Evolutionary conservation across 2,113 vertebrate genomes (phyloP).

Genomic region (Hirundichthys speculiger): DNA sequence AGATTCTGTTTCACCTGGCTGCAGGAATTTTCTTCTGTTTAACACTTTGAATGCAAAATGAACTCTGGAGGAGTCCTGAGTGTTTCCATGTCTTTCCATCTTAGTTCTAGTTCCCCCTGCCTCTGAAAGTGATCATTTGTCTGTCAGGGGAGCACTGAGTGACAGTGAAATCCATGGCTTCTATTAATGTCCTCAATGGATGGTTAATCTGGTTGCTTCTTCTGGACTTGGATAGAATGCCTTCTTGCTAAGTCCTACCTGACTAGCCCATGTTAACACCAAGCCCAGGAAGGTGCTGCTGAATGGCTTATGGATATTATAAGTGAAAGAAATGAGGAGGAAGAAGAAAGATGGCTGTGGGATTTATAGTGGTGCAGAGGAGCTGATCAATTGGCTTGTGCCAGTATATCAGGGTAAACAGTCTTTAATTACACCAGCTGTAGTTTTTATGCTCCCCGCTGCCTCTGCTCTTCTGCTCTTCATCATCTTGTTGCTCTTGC

Average conservation of each 20-base stretch:
- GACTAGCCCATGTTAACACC: slow-evolving; percentile 29
- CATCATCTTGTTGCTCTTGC: slow-evolving; percentile 61
- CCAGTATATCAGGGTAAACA: slow-evolving; percentile 70
- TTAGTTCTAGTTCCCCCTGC: slow-evolving; percentile 13
- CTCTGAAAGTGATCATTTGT: slow-evolving; percentile 63
- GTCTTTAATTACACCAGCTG: slow-evolving; percentile 75
- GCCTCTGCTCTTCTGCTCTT: slow-evolving; percentile 55
- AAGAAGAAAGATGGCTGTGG: slow-evolving; percentile 33
- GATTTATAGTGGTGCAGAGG: slow-evolving; percentile 72
- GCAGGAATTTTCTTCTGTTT: slow-evolving; percentile 27
- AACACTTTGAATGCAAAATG: slow-evolving; percentile 37
- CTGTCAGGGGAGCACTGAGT: slow-evolving; percentile 49
- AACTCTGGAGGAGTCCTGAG: slow-evolving; percentile 24
- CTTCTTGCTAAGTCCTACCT: slow-evolving; percentile 31
- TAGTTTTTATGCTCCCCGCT: slow-evolving; percentile 68
- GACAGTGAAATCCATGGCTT: slow-evolving; percentile 60
- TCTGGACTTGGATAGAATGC: slow-evolving; percentile 25
- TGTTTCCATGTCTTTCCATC: slow-evolving; percentile 10
- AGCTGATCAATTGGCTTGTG: slow-evolving; percentile 66
- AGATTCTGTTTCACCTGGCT: slow-evolving; percentile 17
- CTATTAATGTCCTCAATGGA: slow-evolving; percentile 58
- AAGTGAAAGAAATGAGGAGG: slow-evolving; percentile 34
- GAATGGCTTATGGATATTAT: slow-evolving; percentile 30
- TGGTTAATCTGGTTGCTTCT: slow-evolving; percentile 46
- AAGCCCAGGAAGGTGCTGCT: slow-evolving; percentile 12